Evolutionary conservation across 37 sponge, comb jelly and placozoan species (phyloP).

Genomic region (Spongia lamella): DNA sequence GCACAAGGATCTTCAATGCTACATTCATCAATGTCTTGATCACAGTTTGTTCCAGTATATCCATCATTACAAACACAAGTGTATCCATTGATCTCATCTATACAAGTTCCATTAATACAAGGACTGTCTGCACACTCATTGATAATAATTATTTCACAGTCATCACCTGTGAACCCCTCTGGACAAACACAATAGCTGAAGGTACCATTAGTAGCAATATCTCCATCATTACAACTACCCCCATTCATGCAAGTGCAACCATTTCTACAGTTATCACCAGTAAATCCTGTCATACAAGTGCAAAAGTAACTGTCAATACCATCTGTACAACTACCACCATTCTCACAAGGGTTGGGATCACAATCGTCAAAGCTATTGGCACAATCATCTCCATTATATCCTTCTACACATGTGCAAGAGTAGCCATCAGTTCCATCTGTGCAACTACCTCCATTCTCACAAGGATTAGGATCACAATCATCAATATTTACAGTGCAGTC

Average conservation of each 20-base stretch:
- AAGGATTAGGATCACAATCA: slow-evolving; percentile 3
- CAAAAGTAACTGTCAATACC: background rate
- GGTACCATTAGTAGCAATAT: slow-evolving; percentile 22
- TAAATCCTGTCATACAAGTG: too few species aligned
- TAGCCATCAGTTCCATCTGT: slow-evolving; percentile 21
- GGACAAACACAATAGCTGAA: too few species aligned
- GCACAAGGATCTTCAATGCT: slow-evolving; percentile 2
- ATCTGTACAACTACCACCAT: slow-evolving; percentile 31
- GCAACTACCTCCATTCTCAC: slow-evolving; percentile 50
- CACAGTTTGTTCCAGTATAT: slow-evolving; percentile 27
- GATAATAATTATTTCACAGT: slow-evolving; percentile 31
- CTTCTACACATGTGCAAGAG: slow-evolving; percentile 35
- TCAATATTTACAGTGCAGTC: background rate
- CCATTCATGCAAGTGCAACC: slow-evolving; percentile 63
- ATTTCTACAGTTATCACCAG: too few species aligned
- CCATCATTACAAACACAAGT: slow-evolving; percentile 13
- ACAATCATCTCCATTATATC: slow-evolving; percentile 37
- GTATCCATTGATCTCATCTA: slow-evolving; percentile 5
- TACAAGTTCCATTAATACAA: slow-evolving; percentile 34
- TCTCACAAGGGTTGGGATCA: slow-evolving; percentile 16
- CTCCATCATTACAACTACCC: background rate
- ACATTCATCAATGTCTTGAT: slow-evolving; percentile 35
- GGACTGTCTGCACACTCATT: too few species aligned
- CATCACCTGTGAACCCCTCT: slow-evolving; percentile 25
- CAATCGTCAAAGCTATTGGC: slow-evolving; percentile 21